phyloP scores from a whole-genome alignment of 1,140 invertebrate genomes.

The Drosophila sp. region DNA sequence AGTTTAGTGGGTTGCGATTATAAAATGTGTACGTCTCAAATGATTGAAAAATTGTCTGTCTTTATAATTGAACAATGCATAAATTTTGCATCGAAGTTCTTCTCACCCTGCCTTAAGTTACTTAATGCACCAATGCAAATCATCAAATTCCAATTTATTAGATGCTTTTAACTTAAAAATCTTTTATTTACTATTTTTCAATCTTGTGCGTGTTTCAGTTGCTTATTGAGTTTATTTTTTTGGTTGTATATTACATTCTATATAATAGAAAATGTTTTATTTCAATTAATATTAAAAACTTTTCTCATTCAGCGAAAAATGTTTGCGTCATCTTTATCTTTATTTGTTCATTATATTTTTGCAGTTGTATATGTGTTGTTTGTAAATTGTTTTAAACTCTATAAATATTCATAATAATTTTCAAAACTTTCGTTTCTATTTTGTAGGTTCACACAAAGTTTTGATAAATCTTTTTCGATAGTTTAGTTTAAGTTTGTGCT shows the following conservation, averaged over 20 bases:
- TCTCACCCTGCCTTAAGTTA: constrained; percentile 16
- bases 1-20: constrained; percentile 40
- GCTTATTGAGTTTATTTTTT: constrained; percentile 50
- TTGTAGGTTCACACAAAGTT: constrained; percentile 20
- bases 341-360: constrained; percentile 13
- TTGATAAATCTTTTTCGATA: constrained; percentile 13
- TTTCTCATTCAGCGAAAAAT: constrained; percentile 44
- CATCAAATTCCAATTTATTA: constrained; percentile 41
- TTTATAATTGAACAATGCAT: constrained; percentile 39
- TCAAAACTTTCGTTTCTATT: constrained; percentile 23
- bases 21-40: constrained; percentile 53
- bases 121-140: constrained; percentile 36
- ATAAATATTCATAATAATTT: constrained; percentile 55
- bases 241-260: constrained; percentile 40
- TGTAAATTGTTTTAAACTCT: constrained; percentile 35
- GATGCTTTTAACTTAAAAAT: constrained; percentile 20
- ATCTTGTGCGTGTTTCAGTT: constrained; percentile 70
- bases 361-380: constrained; percentile 32
- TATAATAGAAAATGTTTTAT: constrained; percentile 64
- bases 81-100: constrained; percentile 28
- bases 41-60: constrained; percentile 39
- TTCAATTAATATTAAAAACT: constrained; percentile 64
- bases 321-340: constrained; percentile 25
- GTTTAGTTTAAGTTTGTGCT: constrained; percentile 27
- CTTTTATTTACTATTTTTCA: constrained; percentile 52